Conservation (phyloP, 2,888 invertebrate genomes). For the Tinea pellionella region DNA sequence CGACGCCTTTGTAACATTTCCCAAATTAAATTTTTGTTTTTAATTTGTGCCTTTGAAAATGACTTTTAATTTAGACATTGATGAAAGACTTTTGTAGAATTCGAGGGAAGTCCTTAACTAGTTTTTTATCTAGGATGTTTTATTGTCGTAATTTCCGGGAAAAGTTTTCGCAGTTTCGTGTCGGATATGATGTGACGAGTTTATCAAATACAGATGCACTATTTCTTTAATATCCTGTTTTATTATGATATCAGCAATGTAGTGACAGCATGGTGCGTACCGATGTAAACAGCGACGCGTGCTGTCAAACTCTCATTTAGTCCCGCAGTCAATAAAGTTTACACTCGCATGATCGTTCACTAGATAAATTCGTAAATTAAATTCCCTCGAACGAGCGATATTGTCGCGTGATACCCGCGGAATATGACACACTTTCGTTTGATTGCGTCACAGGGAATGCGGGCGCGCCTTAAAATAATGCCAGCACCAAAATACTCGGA, state of each 20-base stretch:
- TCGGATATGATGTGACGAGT: constrained; percentile 8
- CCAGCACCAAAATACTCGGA: constrained; percentile 29
- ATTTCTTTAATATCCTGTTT: background rate
- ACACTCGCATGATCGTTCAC: constrained; percentile 59
- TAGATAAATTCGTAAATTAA: constrained; percentile 66
- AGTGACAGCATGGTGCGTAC: background rate
- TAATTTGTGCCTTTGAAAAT: background rate
- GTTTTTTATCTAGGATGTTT: constrained; percentile 1
- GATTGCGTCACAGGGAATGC: constrained; percentile 24
- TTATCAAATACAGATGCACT: background rate
- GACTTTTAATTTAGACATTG: constrained; percentile 1
- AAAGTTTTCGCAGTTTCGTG: background rate
- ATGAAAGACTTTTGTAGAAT: background rate
- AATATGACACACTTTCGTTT: constrained; percentile 27
- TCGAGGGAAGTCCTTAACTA: background rate
- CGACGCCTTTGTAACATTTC: background rate
- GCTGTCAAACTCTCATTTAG: constrained; percentile 40
- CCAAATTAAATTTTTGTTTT: constrained; percentile 11
- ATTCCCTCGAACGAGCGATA: constrained; percentile 31
- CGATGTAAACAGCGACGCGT: constrained; percentile 10
- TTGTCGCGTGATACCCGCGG: constrained; percentile 23
- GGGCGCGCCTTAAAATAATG: constrained; percentile 56
- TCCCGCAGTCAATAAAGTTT: constrained; percentile 54
- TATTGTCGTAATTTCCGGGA: background rate
- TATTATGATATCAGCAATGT: background rate